Evolutionary conservation across 1,140 invertebrate genomes (phyloP).

Genomic region (Drosophila mojavensis): DNA sequence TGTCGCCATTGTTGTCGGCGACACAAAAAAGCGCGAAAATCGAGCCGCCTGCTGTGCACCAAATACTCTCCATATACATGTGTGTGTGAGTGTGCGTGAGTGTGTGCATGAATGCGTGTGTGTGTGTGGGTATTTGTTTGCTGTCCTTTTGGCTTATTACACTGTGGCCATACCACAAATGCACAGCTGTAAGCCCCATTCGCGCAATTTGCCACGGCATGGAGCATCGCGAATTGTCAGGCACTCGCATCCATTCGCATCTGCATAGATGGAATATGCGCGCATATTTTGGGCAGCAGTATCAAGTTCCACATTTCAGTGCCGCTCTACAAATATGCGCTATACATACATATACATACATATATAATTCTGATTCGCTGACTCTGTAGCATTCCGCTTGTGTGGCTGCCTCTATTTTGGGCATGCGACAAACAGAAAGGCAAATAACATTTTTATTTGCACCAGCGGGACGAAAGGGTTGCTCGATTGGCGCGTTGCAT

Average conservation of each 20-base stretch:
- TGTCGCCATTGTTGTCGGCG: conserved; percentile 57
- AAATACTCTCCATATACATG: neutral
- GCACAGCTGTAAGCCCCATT: conserved; percentile 38
- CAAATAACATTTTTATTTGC: conserved; percentile 74
- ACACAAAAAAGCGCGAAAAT: conserved; percentile 63
- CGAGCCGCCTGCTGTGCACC: conserved; percentile 10
- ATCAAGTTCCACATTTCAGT: neutral
- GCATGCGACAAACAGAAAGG: conserved; percentile 55
- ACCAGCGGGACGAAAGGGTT: neutral
- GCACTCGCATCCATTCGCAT: neutral
- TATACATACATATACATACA: no score
- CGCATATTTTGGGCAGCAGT: neutral
- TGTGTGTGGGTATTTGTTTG: conserved; percentile 12
- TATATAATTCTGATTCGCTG: no score
- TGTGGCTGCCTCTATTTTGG: conserved; percentile 57
- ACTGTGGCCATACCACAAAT: conserved; percentile 33
- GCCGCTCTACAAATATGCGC: neutral
- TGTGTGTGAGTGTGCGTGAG: conserved; percentile 5
- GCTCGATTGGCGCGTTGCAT: neutral
- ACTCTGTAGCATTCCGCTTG: conserved; percentile 53
- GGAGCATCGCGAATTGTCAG: conserved; percentile 10
- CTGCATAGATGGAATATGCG: conserved; percentile 24
- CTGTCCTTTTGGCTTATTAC: conserved; percentile 41
- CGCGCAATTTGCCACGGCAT: conserved; percentile 22
- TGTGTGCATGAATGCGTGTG: conserved; percentile 13